A percentile compares a stretch with the other conserved stretches of the same genome.
Evolutionary conservation across 2,797 vertebrate genomes (phyloP).

Genomic region (Gambusia yucatana): DNA sequence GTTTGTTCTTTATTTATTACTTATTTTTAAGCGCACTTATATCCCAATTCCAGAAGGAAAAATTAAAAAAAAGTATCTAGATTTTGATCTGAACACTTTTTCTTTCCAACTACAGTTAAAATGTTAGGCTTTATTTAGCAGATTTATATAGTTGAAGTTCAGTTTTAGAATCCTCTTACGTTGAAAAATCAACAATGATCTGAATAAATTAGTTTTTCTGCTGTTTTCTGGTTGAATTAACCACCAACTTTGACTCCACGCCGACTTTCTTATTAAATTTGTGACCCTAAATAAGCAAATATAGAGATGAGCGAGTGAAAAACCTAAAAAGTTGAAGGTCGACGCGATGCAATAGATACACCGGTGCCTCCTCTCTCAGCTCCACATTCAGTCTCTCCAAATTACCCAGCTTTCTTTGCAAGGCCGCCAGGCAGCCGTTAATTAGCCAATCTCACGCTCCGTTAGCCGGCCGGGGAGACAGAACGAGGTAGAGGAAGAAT

Average conservation of each 20-base stretch:
- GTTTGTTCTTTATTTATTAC: rapidly evolving
- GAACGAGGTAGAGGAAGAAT: constrained; percentile 68
- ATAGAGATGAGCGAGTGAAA: neutral
- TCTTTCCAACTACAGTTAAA: neutral
- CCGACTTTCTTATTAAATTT: neutral
- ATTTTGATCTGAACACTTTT: neutral
- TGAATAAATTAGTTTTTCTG: neutral
- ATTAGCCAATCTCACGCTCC: constrained; percentile 81
- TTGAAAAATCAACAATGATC: neutral
- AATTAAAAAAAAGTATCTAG: neutral
- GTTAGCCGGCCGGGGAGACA: constrained; percentile 69
- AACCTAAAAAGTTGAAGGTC: constrained; percentile 11
- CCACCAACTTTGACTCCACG: neutral
- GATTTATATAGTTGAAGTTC: neutral
- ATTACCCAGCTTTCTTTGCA: constrained; percentile 81
- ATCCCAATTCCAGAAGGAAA: neutral
- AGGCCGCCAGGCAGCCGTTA: constrained; percentile 77
- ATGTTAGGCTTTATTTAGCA: neutral
- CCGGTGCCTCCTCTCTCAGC: constrained; percentile 26
- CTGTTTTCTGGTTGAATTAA: neutral
- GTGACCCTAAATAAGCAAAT: neutral
- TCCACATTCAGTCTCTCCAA: constrained; percentile 59
- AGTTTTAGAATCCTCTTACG: neutral
- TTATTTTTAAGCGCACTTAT: neutral
- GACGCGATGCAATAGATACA: constrained; percentile 29